These are phyloP conservation scores for Pemphigus obesinymphae DNA, from an alignment of 1,140 invertebrate genomes.

Conservation along the genomic window DNA sequence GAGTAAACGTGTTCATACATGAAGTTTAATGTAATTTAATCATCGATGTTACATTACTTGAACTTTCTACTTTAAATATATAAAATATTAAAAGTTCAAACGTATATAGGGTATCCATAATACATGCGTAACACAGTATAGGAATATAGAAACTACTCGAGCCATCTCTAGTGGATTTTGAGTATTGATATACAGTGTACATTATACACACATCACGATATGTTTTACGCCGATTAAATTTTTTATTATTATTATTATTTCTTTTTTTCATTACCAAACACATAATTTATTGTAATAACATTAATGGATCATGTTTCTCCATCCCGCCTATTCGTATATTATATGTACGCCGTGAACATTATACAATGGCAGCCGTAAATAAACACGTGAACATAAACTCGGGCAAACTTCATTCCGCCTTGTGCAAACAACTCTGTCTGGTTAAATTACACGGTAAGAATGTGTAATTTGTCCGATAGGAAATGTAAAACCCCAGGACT, in stretches of 20 bases:
- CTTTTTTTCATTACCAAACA: background rate
- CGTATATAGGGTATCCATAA: background rate
- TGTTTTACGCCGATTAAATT: conserved; percentile 8
- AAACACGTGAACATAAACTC: background rate
- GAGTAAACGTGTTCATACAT: background rate
- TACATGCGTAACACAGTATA: background rate
- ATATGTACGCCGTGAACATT: background rate
- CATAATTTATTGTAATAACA: conserved; percentile 36
- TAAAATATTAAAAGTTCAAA: background rate
- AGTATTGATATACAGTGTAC: background rate
- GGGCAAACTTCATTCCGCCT: conserved; percentile 31
- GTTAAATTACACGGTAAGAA: conserved; percentile 38
- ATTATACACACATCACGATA: background rate
- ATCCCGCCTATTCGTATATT: background rate
- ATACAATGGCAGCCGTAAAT: background rate
- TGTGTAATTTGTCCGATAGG: conserved; percentile 34
- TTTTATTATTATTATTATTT: too few relatives aligned
- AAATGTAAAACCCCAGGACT: conserved; percentile 22
- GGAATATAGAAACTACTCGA: background rate
- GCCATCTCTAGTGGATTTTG: background rate
- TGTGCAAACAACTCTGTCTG: conserved; percentile 29
- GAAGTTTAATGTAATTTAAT: background rate
- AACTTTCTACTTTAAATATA: background rate
- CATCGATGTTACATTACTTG: background rate
- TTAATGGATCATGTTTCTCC: conserved; percentile 28